Evolutionary conservation across 2,797 vertebrate species (phyloP).

Genomic region (Falco berigora): DNA sequence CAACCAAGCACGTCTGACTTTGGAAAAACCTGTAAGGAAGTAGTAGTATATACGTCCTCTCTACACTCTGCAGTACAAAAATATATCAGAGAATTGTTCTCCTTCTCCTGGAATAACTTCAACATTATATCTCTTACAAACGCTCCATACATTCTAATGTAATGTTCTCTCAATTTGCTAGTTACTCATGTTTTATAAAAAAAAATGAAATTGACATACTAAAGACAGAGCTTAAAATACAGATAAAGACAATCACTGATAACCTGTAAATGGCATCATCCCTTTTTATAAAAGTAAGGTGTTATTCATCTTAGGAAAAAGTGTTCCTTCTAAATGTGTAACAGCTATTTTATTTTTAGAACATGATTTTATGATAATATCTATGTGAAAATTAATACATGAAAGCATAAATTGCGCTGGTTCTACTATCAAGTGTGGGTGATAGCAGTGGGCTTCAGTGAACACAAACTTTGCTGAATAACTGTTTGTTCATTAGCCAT

Average conservation of each 20-base stretch:
- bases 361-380: not conserved
- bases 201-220: not conserved
- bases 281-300: not conserved
- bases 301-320: not conserved
- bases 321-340: not conserved
- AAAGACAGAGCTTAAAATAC: not conserved
- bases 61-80: not conserved
- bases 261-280: not conserved
- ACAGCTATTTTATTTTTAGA: not conserved
- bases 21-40: not conserved
- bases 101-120: not conserved
- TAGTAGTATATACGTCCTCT: not conserved
- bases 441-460: not conserved
- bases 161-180: not conserved
- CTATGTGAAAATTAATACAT: not conserved
- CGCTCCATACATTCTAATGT: not conserved
- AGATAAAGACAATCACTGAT: not conserved
- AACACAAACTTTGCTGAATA: not conserved
- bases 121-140: not conserved
- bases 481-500: not conserved
- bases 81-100: not conserved
- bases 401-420: not conserved
- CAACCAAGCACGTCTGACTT: not conserved
- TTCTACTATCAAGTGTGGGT: fast-evolving
- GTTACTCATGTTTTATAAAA: not conserved